phyloP scores from a whole-genome alignment of 2,797 vertebrate genomes.

The Coregonus suidteri region DNA sequence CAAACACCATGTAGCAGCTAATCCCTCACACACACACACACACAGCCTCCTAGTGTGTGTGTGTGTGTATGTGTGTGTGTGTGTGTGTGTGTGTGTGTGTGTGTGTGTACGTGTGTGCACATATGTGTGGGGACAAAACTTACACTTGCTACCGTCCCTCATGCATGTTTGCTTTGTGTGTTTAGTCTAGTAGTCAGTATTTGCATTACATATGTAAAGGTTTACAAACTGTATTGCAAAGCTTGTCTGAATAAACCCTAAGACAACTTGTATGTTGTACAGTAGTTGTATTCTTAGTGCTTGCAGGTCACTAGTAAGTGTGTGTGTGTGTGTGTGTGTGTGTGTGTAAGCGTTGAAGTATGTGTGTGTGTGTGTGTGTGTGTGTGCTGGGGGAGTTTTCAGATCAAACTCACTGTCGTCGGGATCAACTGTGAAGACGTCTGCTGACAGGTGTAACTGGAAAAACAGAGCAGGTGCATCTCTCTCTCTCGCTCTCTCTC shows the following conservation, averaged over 20 bases:
- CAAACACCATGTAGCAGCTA: slow-evolving; percentile 6
- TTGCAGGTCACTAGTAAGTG: too few relatives aligned
- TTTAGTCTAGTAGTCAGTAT: too few relatives aligned
- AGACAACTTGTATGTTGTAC: too few relatives aligned
- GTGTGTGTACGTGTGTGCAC: too few relatives aligned
- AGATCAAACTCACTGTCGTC: slow-evolving; percentile 76
- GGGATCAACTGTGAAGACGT: slow-evolving; percentile 54
- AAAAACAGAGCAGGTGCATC: slow-evolving; percentile 54
- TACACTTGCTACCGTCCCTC: too few relatives aligned
- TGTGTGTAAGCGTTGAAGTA: not conserved
- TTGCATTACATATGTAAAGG: too few relatives aligned
- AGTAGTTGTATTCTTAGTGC: too few relatives aligned
- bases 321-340: too few relatives aligned
- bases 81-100: slow-evolving; percentile 8
- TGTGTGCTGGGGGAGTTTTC: slow-evolving; percentile 51
- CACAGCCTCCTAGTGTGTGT: slow-evolving; percentile 12
- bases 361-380: not conserved
- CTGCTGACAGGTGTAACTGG: slow-evolving; percentile 61
- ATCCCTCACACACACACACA: slow-evolving; percentile 24
- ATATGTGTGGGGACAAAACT: too few relatives aligned
- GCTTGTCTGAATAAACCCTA: too few relatives aligned
- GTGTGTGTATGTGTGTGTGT: slow-evolving; percentile 17
- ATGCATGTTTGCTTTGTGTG: too few relatives aligned
- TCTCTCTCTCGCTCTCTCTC: slow-evolving; percentile 16
- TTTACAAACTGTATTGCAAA: too few relatives aligned